Evolutionary conservation across 1,140 invertebrate genomes (phyloP).

Genomic region (Sitobion miscanthi): DNA sequence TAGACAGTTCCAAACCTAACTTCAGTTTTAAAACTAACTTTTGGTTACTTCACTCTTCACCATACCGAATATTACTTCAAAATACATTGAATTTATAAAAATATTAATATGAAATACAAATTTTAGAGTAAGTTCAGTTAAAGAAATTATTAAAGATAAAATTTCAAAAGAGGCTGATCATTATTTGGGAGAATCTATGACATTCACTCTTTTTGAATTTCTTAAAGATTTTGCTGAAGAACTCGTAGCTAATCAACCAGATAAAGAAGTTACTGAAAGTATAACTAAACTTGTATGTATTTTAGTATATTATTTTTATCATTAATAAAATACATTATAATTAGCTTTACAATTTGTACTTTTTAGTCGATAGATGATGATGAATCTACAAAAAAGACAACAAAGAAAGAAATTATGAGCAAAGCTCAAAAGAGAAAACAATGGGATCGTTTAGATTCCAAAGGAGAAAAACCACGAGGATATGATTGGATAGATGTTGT

Average conservation of each 20-base stretch:
- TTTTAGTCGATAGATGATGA: constrained; percentile 53
- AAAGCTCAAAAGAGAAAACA: constrained; percentile 90
- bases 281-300: constrained; percentile 48
- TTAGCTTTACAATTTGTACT: constrained; percentile 19
- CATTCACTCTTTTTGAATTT: constrained; percentile 91
- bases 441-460: constrained; percentile 81
- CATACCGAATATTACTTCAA: background rate
- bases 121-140: constrained; percentile 74
- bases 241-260: constrained; percentile 41
- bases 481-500: constrained; percentile 95
- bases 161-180: constrained; percentile 77
- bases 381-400: constrained; percentile 64
- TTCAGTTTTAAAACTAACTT: background rate
- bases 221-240: constrained; percentile 80
- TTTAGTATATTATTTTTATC: constrained; percentile 6
- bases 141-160: constrained; percentile 76
- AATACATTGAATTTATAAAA: background rate
- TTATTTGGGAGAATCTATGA: constrained; percentile 89
- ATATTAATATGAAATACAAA: constrained; percentile 56
- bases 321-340: constrained; percentile 4
- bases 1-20: background rate
- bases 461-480: constrained; percentile 84
- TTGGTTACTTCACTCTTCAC: background rate
- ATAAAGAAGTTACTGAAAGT: constrained; percentile 46
- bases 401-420: constrained; percentile 83